Evolutionary conservation across 2,113 vertebrate species (phyloP).

Genomic region (Atherinomorus stipes): DNA sequence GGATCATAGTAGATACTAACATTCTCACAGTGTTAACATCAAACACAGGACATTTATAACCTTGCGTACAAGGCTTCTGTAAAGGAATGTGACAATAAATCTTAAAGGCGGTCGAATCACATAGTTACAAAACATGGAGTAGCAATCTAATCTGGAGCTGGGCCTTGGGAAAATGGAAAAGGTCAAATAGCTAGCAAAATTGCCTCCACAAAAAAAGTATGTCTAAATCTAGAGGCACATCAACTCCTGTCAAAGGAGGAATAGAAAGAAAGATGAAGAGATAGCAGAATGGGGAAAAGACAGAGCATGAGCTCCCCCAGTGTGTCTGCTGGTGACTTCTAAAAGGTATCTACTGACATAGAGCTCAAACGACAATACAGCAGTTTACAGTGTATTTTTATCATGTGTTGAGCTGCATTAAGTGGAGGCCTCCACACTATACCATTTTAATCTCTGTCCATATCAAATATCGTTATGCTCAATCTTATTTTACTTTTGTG

Average conservation of each 20-base stretch:
- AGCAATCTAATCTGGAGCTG: constrained; percentile 82
- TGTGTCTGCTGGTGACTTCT: constrained; percentile 33
- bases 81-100: constrained; percentile 84
- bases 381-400: constrained; percentile 1
- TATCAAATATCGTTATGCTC: background rate
- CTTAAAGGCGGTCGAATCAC: constrained; percentile 78
- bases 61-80: constrained; percentile 71
- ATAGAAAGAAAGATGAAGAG: constrained; percentile 67
- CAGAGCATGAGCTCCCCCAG: constrained; percentile 64
- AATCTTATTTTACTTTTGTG: background rate
- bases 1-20: constrained; percentile 57
- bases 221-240: constrained; percentile 83
- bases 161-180: constrained; percentile 86
- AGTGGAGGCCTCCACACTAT: background rate
- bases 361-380: constrained; percentile 9
- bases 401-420: background rate
- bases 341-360: constrained; percentile 23
- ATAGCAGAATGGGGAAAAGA: constrained; percentile 49
- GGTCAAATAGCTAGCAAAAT: constrained; percentile 84
- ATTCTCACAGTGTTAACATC: constrained; percentile 78
- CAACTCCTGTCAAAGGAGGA: constrained; percentile 74
- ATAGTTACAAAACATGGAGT: constrained; percentile 81
- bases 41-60: constrained; percentile 74
- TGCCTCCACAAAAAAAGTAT: constrained; percentile 81
- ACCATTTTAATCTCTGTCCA: background rate